Percentiles rank a stretch among this genome's conserved stretches.
Conservation (phyloP, 2,888 invertebrate genomes). For the Psylliodes chrysocephalus region DNA sequence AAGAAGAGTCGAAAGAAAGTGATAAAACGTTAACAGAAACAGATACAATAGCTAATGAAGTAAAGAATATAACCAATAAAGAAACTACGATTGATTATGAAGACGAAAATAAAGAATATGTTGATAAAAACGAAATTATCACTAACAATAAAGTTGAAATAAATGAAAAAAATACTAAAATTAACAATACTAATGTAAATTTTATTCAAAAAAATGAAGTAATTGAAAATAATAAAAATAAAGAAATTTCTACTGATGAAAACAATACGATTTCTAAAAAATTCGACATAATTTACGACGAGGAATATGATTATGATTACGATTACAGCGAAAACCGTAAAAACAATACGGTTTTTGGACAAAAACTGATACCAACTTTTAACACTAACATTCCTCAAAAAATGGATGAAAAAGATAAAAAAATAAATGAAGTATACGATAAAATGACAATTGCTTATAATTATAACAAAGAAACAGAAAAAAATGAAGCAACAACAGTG, state of each 20-base stretch:
- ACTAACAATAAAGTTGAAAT: no score
- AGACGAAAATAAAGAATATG: not conserved
- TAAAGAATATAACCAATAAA: no score
- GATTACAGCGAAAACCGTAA: not conserved
- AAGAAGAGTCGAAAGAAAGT: conserved; percentile 12
- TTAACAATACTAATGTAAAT: not conserved
- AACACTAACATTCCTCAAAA: not conserved
- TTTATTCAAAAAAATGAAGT: not conserved
- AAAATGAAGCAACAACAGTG: not conserved
- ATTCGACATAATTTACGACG: conserved; percentile 4
- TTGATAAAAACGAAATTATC: not conserved
- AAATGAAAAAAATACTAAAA: not conserved
- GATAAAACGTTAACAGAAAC: not conserved
- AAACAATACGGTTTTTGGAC: not conserved
- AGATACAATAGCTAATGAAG: no score
- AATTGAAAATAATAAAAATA: no score
- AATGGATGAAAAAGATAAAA: not conserved
- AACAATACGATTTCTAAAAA: not conserved
- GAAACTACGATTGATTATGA: not conserved
- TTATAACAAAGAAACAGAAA: not conserved
- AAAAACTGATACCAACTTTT: no score
- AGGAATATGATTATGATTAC: conserved; percentile 13
- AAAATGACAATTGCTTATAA: not conserved
- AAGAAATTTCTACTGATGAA: not conserved
- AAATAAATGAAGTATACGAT: not conserved